These are phyloP conservation scores for Artemia sp. DNA, from an alignment of 2,888 invertebrate species.

Conservation along the genomic window DNA sequence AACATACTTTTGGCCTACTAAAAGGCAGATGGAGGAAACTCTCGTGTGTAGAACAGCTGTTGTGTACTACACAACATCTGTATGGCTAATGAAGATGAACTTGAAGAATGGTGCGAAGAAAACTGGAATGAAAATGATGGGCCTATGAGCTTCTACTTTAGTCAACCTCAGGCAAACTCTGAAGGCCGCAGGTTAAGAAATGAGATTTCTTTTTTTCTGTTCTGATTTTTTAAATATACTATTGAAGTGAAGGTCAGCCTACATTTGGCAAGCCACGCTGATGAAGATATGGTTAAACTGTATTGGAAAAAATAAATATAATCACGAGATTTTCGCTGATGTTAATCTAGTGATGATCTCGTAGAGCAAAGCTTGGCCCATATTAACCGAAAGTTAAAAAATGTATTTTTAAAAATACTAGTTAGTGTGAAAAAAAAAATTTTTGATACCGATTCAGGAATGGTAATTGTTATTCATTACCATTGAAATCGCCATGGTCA, in stretches of 20 bases:
- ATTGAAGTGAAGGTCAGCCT: too few relatives aligned
- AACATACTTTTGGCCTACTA: too few relatives aligned
- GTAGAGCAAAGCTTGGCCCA: too few relatives aligned
- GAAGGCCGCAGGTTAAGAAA: slow-evolving; percentile 13
- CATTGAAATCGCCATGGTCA: too few relatives aligned
- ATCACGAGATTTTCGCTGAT: slow-evolving; percentile 13
- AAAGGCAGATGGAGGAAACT: slow-evolving; percentile 13
- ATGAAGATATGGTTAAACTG: slow-evolving; percentile 13
- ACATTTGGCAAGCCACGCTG: slow-evolving; percentile 13
- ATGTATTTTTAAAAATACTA: too few relatives aligned
- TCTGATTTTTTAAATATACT: too few relatives aligned
- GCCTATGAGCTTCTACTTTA: slow-evolving; percentile 13
- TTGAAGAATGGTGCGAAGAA: slow-evolving; percentile 13
- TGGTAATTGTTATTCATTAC: too few relatives aligned
- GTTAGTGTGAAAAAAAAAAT: too few relatives aligned
- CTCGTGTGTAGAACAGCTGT: slow-evolving; percentile 13
- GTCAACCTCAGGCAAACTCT: slow-evolving; percentile 13
- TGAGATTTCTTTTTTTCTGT: too few relatives aligned
- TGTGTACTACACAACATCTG: slow-evolving; percentile 13
- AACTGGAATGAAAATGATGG: slow-evolving; percentile 7
- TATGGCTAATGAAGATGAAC: slow-evolving; percentile 13
- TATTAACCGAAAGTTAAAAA: too few relatives aligned
- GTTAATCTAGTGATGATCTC: too few relatives aligned
- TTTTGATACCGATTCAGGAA: too few relatives aligned
- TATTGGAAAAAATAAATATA: slow-evolving; percentile 6